A percentile compares a stretch with the other conserved stretches of the same genome.
Evolutionary conservation across 2,113 vertebrate species (phyloP).

Genomic region (Mesitornis unicolor): DNA sequence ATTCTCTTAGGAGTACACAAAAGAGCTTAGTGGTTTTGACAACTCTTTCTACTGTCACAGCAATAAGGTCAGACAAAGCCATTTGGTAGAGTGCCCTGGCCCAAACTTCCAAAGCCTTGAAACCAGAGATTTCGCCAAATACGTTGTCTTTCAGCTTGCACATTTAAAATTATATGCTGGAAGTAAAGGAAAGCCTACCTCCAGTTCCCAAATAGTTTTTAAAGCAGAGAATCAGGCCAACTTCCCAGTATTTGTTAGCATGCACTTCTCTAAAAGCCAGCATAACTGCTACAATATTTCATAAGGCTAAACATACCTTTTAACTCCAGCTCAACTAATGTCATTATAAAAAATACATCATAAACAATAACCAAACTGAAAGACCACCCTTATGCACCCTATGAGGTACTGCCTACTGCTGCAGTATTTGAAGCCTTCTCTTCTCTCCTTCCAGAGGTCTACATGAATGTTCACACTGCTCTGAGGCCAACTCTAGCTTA

Average conservation of each 20-base stretch:
- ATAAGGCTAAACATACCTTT: neutral
- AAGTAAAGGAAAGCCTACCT: neutral
- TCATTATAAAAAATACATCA: neutral
- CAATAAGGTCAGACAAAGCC: neutral
- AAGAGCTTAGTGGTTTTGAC: neutral
- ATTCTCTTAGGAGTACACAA: neutral
- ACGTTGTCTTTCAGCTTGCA: neutral
- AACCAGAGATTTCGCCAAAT: neutral
- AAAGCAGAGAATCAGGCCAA: neutral
- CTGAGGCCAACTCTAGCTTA: neutral
- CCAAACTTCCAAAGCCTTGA: neutral
- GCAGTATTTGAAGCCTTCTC: neutral
- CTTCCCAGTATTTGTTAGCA: neutral
- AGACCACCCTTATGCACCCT: neutral
- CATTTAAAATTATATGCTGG: neutral
- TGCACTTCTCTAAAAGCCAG: neutral
- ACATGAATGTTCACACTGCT: neutral
- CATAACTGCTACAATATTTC: neutral
- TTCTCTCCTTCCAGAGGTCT: neutral
- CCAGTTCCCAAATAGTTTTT: neutral
- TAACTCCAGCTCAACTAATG: neutral
- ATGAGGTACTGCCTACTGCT: neutral
- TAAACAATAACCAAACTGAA: neutral
- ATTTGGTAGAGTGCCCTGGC: neutral
- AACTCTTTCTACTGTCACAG: neutral